Conservation (phyloP, 1,140 invertebrate genomes). For the Drosophila bifasciata region DNA sequence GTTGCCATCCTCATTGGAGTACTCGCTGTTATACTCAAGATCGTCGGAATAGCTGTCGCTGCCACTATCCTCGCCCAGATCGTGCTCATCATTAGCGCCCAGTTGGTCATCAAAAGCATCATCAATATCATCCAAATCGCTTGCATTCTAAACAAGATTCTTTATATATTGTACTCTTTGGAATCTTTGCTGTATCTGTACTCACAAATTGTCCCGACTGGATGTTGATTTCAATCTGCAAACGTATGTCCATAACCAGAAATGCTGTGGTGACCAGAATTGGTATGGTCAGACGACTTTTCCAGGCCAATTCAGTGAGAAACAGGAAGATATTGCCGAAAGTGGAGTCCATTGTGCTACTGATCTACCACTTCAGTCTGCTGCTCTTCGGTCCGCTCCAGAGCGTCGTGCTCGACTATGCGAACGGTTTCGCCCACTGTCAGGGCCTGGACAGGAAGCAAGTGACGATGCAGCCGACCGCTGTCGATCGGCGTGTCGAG, state of each 20-base stretch:
- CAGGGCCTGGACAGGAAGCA: constrained; percentile 84
- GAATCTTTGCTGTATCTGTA: not conserved
- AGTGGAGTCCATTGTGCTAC: constrained; percentile 68
- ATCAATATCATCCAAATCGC: constrained; percentile 62
- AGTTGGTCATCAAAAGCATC: constrained; percentile 41
- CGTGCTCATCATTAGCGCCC: constrained; percentile 18
- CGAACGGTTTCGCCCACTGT: constrained; percentile 84
- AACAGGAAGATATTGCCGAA: constrained; percentile 84
- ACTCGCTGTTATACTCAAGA: constrained; percentile 69
- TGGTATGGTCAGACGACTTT: constrained; percentile 84
- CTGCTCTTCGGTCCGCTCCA: constrained; percentile 51
- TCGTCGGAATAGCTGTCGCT: constrained; percentile 65
- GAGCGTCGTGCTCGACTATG: constrained; percentile 85
- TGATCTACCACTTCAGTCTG: constrained; percentile 5
- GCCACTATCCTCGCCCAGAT: constrained; percentile 56
- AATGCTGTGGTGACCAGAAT: constrained; percentile 85
- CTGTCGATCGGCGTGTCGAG: constrained; percentile 83
- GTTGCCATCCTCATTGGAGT: constrained; percentile 64
- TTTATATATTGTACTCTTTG: not conserved
- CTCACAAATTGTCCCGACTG: constrained; percentile 81
- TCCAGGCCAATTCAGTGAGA: constrained; percentile 85
- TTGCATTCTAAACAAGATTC: constrained; percentile 53
- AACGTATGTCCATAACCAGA: constrained; percentile 85
- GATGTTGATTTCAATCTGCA: constrained; percentile 85
- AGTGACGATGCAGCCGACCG: constrained; percentile 80